Percentiles rank a stretch among this genome's conserved stretches.
Evolutionary conservation across 1,140 invertebrate genomes (phyloP).

Genomic region (Atta colombica): DNA sequence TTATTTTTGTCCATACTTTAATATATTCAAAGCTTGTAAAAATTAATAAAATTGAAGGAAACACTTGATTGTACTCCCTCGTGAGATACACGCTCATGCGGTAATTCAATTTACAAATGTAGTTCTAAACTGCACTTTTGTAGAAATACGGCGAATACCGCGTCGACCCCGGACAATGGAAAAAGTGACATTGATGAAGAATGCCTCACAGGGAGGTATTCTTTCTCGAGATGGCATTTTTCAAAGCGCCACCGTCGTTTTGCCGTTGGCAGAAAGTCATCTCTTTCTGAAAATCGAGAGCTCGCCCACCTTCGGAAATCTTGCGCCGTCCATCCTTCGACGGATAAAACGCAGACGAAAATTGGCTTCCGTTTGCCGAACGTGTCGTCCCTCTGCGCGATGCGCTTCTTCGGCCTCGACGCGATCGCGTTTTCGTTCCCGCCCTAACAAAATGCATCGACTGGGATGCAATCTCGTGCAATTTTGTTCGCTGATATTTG

Average conservation of each 20-base stretch:
- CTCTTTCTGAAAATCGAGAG: conserved; percentile 45
- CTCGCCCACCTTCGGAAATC: conserved; percentile 27
- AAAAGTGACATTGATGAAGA: conserved; percentile 54
- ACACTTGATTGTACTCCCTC: too few species aligned
- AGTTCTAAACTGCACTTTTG: conserved; percentile 15
- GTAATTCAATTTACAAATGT: conserved; percentile 51
- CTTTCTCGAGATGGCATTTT: conserved; percentile 43
- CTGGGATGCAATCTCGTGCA: conserved; percentile 37
- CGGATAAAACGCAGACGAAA: conserved; percentile 35
- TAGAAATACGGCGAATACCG: conserved; percentile 18
- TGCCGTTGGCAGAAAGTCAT: conserved; percentile 44
- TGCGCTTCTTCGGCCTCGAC: neutral
- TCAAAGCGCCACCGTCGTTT: conserved; percentile 33
- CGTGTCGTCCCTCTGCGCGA: neutral
- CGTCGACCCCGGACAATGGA: conserved; percentile 26
- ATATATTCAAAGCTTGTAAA: too few species aligned
- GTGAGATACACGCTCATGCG: neutral
- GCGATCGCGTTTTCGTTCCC: neutral
- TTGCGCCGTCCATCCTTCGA: conserved; percentile 29
- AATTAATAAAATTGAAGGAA: too few species aligned
- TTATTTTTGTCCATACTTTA: too few species aligned
- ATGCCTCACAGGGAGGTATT: conserved; percentile 14
- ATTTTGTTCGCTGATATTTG: conserved; percentile 5
- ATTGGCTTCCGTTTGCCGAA: conserved; percentile 49
- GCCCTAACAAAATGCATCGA: conserved; percentile 34